Evolutionary conservation across 1,140 invertebrate species (phyloP), one percentile per base, ranked within the genome.

Genomic region (Zaprionus camerounensis): DNA sequence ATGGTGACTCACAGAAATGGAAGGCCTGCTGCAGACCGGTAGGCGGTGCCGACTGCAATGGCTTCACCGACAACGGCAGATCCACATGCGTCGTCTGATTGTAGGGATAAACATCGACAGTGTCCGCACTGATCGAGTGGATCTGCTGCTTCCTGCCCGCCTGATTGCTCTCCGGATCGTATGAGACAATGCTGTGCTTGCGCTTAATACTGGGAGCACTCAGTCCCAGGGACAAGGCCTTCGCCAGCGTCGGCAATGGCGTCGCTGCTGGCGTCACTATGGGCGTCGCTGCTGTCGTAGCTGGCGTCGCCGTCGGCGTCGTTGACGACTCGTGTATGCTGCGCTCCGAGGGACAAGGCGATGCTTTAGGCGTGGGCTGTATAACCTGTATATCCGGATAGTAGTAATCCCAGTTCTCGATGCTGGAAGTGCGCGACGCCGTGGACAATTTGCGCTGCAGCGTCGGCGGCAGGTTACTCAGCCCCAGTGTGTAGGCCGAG

Each of bases 321-420:
- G 34, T 17, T 13, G 41, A 53, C 1, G 57, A 66, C 36, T 91
- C 91, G 59, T 92, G 90, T 11, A 92, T 67, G 61, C 91, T 92
- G 31, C 91, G 91, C 85, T 97, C 96, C 85, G 96, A 97, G 3
- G 95, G 95, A 91, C 96, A 96, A 0, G 96, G 96, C n/a, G 96
- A 97, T 15, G 96, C 94, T 44, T 96, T 95, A 11, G 96, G 96
- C n/a, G 96, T 96, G 22, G 96, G 95, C 88, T 96, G 95, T 58
- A 96, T 96, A 41, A 96, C 95, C 93, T 96, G 94, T 78, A 96
- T 96, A 87, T 96, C 95, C 28, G 95, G 96, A 91, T 96, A 95
- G 75, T 95, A 95, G 94, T 95, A 96, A 63, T 95, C 92, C 91
- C 94, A 93, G 28, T 94, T 94, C 24, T 94, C 93, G 15, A 93